Evolutionary conservation across 2,888 invertebrate species (phyloP).

Genomic region (Drosophila silvestris): DNA sequence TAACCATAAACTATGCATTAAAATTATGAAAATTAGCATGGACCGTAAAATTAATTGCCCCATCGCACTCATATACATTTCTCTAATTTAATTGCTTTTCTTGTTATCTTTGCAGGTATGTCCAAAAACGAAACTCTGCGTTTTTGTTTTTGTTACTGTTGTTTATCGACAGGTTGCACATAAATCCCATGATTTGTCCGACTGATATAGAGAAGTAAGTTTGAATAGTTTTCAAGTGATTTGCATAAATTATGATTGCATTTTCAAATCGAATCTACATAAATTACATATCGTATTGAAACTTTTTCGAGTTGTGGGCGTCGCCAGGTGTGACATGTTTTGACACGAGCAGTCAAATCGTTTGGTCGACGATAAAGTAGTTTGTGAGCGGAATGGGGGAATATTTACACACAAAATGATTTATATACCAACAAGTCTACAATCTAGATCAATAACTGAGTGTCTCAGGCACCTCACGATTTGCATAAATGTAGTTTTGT

Average conservation of each 20-base stretch:
- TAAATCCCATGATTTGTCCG: constrained; percentile 52
- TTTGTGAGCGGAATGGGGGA: neutral
- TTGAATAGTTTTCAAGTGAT: constrained; percentile 69
- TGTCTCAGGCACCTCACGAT: neutral
- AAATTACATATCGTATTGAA: constrained; percentile 16
- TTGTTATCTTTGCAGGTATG: constrained; percentile 72
- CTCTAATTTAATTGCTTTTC: constrained; percentile 44
- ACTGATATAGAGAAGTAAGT: constrained; percentile 61
- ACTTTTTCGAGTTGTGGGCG: constrained; percentile 49
- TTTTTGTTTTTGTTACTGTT: constrained; percentile 8
- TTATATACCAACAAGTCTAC: neutral
- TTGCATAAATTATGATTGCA: constrained; percentile 70
- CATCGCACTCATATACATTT: constrained; percentile 14
- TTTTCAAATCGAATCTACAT: constrained; percentile 43
- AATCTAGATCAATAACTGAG: neutral
- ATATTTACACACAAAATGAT: neutral
- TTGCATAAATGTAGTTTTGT: neutral
- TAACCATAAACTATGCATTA: constrained; percentile 37
- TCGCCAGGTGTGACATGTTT: constrained; percentile 53
- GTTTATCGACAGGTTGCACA: constrained; percentile 48
- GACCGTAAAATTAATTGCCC: constrained; percentile 55
- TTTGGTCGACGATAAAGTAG: constrained; percentile 10
- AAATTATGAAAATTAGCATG: constrained; percentile 50
- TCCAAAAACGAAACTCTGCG: neutral
- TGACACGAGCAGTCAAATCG: constrained; percentile 40